Evolutionary conservation across 2,888 invertebrate species (phyloP), one percentile per base, ranked within the genome.

Genomic region (Ypsolopha scabrella): DNA sequence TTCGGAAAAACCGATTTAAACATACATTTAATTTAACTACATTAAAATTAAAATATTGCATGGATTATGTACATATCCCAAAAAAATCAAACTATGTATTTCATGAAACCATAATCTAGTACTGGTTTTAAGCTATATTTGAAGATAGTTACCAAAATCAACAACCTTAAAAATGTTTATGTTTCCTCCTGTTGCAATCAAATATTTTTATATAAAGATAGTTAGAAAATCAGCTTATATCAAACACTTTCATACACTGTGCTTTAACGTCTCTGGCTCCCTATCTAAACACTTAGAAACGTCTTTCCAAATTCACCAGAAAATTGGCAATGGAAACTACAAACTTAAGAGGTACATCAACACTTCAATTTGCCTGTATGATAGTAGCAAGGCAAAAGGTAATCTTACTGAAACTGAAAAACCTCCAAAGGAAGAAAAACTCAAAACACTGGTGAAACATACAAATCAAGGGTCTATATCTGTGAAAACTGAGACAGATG

Each of bases 401-500:
- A 39, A 11, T 4, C 24, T 24, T 4, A 24, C 24, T 24, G 35
- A 10, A 24, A 43, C 10, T 10, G 9, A 35, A 38, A 35, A 9
- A 10, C 47, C 35, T 13, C 14, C 0, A 47, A 34, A 60, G 6
- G 63, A 67, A 56, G 58, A 52, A 44, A 63, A 47, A 53, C 53
- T 39, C 11, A 57, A 73, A 53, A 68, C 67, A 57, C 52, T 67
- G 34, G 65, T 72, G 38, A 72, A 75, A 58, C 71, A 73, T 54
- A 78, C 73, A 63, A 61, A 67, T 14, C 61, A 75, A 41, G 75
- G 72, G 34, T 72, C 77, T 54, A 77, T 85, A 53, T 66, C 77
- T 56, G 81, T 86, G 6, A 83, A 82, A 65, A 78, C 85, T 48
- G 82, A 85, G 62, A 75, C 74, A 45, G 72, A 80, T 65, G 62